Base-by-base conservation (phyloP, 2,888 invertebrate genomes). In the Hybos culiciformis region DNA sequence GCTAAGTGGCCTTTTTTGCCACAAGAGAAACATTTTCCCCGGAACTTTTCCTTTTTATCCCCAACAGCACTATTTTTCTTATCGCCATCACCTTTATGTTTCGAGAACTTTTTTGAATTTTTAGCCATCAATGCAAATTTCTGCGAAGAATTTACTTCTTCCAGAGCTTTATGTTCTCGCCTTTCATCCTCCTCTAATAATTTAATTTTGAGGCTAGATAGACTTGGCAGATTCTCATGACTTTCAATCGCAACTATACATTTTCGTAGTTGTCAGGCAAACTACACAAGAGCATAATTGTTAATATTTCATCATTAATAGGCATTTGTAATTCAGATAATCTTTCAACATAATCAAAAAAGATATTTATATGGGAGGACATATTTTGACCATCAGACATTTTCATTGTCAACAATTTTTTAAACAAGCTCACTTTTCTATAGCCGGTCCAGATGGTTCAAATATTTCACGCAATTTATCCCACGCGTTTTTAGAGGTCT, bases 391-490 rank as follows among this genome's bases (percentile, higher is more conserved):
- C 18, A 36, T 11, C 38, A n/a, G 40, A 41, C 14, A 38, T 38
- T 24, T 43, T 44, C 14, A 19, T 20, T 24, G 41, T 36, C 33
- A 50, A 11, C 9, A 46, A 33, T 18, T 44, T 40, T 32, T 46
- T 48, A 37, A 44, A 50, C 5, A 50, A 37, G 8, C 33, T 37
- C 19, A 46, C 44, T 39, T 45, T 48, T 9, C 47, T 29, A n/a
- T n/a, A 6, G 44, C 43, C 9, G 45, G 48, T 5, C 48, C 44
- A 20, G 41, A 18, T 36, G 44, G 46, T 23, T 18, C 37, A 24
- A 38, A 34, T 6, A 48, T 36, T n/a, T 34, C 39, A 26, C 24
- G 23, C 19, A 48, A 26, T 15, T 37, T 43, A 33, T 43, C 33
- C 40, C 46, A 46, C 14, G 45, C 45, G 9, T 33, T 32, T 14